Percentiles rank a stretch among this genome's conserved stretches.
Evolutionary conservation across 2,888 invertebrate genomes (phyloP).

Genomic region (Zele albiditarsus): DNA sequence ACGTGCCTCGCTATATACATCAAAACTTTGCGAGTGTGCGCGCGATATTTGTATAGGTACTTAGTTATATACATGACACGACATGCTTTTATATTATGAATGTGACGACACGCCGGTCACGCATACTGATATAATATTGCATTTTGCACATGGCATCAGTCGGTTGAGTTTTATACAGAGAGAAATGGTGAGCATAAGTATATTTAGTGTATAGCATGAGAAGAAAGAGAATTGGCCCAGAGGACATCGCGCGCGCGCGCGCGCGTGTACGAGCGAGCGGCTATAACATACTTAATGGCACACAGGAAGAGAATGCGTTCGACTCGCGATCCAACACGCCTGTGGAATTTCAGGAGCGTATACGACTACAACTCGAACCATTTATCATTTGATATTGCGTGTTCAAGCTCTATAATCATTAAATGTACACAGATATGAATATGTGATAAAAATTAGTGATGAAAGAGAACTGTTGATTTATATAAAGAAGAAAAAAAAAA

Average conservation of each 20-base stretch:
- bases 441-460: not conserved
- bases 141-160: conserved; percentile 37
- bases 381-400: conserved; percentile 5
- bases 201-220: conserved; percentile 6
- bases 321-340: conserved; percentile 69
- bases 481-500: not conserved
- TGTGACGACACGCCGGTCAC: conserved; percentile 35
- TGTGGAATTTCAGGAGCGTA: conserved; percentile 65
- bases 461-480: not conserved
- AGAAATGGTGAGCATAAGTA: not conserved
- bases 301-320: conserved; percentile 68
- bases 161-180: not conserved
- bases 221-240: conserved; percentile 41
- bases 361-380: conserved; percentile 38
- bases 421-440: not conserved
- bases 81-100: conserved; percentile 19
- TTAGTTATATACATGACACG: not conserved
- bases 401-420: not conserved
- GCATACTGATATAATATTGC: conserved; percentile 9
- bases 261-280: conserved; percentile 30
- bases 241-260: conserved; percentile 37
- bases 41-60: too few relatives aligned
- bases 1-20: not conserved
- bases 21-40: too few relatives aligned
- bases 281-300: conserved; percentile 67